Evolutionary conservation across 2,113 vertebrate species (phyloP), one percentile per base, ranked within the genome.

Genomic region (Syngnathus typhle): DNA sequence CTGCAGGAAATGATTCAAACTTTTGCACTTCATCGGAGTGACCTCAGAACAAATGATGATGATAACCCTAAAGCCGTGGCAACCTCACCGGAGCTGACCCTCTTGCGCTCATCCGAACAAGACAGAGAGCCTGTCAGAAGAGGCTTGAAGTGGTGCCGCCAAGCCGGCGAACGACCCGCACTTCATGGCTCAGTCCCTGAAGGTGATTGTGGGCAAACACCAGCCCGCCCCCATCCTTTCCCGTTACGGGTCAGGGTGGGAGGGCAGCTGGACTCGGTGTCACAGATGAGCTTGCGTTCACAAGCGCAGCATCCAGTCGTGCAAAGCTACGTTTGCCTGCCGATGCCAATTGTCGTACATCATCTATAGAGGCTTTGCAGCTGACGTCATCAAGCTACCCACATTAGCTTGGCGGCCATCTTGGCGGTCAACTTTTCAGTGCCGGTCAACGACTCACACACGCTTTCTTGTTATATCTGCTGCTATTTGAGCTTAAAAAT

Each of bases 281-380:
- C 78, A 44, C 23, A 76, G 77, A 88, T 91, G 86, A 91, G 85
- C 84, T 90, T 85, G 90, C 82, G 63, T 59, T 89, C 88, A 89
- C 77, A 38, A 3, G 1, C 49, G 68, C 80, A 80, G 81, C 83
- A 78, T 87, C 87, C 84, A 74, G 67, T 67, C 47, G n/a, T 19
- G 32, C 76, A 76, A 32, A 32, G 27, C 27, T 32, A 32, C 27
- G 27, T 32, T 32, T 32, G 27, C 27, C 27, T 32, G 2, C 27
- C 27, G 3, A 32, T 32, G 27, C 27, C 27, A 32, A 32, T 32
- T 32, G 27, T 32, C 27, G 27, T 32, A 32, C 27, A 32, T 32
- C 27, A 32, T 32, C n/a, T n/a, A n/a, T n/a, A n/a, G n/a, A n/a
- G n/a, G n/a, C n/a, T n/a, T n/a, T n/a, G n/a, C n/a, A n/a, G n/a